Conservation (phyloP, 2,797 vertebrate species). For the Emydoidea blandingii region DNA sequence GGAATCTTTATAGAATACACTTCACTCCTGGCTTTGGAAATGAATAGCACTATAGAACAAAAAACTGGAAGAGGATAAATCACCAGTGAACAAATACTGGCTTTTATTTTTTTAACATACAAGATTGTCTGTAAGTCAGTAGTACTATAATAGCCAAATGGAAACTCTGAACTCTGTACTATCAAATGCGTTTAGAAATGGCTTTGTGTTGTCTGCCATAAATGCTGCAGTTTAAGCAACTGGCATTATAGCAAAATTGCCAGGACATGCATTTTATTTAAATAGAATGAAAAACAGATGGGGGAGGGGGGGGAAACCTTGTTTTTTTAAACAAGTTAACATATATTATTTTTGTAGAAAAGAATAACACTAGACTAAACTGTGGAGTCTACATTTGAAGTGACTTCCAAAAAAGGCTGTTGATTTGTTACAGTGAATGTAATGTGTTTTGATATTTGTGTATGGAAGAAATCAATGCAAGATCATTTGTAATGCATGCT, state of each 20-base stretch:
- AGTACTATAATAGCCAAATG: background rate
- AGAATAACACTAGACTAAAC: background rate
- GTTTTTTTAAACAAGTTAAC: background rate
- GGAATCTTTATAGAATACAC: background rate
- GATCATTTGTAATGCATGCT: background rate
- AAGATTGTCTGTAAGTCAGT: background rate
- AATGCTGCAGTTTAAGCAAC: background rate
- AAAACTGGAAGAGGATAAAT: background rate
- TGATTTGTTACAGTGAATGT: background rate
- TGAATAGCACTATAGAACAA: background rate
- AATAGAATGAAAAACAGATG: background rate
- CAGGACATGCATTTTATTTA: background rate
- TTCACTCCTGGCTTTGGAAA: background rate
- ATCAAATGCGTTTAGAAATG: background rate
- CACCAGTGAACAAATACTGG: background rate
- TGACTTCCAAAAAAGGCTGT: background rate
- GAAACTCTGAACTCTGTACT: background rate
- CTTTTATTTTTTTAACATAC: background rate
- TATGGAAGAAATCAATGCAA: background rate
- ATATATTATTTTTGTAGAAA: background rate
- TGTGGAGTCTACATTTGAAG: background rate
- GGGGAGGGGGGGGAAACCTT: fast-evolving
- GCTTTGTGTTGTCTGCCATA: background rate
- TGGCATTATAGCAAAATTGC: background rate
- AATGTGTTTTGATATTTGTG: background rate